Evolutionary conservation across 1,140 invertebrate genomes (phyloP), one percentile per base, ranked within the genome.

Genomic region (Luehdorfia chinensis): DNA sequence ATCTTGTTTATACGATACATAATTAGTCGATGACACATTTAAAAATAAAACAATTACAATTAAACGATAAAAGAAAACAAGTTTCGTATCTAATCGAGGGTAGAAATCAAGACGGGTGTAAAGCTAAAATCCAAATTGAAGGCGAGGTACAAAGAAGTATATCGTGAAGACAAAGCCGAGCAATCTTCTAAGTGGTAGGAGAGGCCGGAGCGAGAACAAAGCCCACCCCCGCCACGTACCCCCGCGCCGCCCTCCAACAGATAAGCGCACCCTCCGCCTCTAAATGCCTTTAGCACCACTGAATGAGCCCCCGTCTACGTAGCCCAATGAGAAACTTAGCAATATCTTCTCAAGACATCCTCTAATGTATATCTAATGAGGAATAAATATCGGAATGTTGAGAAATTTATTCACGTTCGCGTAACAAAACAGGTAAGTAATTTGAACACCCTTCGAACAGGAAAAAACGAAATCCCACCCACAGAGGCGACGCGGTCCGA

Each of bases 121-220:
- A 56, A 61, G 58, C 48, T 54, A 45, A 64, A 63, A 59, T 33
- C 43, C 37, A 65, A 62, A 62, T 66, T 70, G 55, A 48, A 63
- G 59, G 53, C 59, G 57, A 41, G 55, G 49, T 54, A 66, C 50
- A 69, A 66, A 69, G 61, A 65, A 73, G 53, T 72, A 59, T 72
- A 51, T 48, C 47, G 52, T 39, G 47, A 70, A 71, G 66, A 78
- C 62, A 81, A 77, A 72, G 62, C 60, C 60, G 52, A 59, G 66
- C 74, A 83, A 83, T 79, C 66, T 74, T 74, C 70, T 79, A 83
- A 83, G 75, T 79, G 75, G 77, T 72, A 50, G 64, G 62, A 67
- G 62, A 72, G 66, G 66, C 55, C 49, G 56, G 58, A 39, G 39
- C 50, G 55, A 44, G 67, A 66, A 73, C 66, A 71, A 75, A 73